Evolutionary conservation across 2,888 invertebrate species (phyloP), one percentile per base, ranked within the genome.

Genomic region (Zaprionus obscuricornis): DNA sequence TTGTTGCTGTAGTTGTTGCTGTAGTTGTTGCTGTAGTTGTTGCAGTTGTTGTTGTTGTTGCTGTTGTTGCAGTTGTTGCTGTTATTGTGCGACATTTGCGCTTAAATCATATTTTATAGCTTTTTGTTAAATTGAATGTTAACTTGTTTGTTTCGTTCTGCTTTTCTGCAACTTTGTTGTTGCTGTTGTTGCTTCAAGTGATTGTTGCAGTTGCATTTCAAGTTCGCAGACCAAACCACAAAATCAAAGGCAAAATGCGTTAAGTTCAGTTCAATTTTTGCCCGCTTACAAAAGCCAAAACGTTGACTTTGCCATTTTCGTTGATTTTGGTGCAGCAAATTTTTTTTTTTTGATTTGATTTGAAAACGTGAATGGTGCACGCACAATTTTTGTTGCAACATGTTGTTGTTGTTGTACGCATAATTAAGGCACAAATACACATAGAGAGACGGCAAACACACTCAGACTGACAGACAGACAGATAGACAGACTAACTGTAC

Each of bases 61-160:
- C 18, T 24, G 26, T 18, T 33, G 37, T 36, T 45, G 18, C 27
- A 34, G 43, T 46, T 34, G 37, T 39, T 37, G 54, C 24, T 60
- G 71, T 50, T 66, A 39, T 46, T 34, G 59, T 55, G 74, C 86
- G 86, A 84, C 86, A 79, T 79, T 84, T 84, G 70, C 69, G 84
- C 65, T 74, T 84, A 82, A 82, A 81, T 86, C 82, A 86, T 86
- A 86, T 82, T 86, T 84, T 84, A 84, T 84, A 74, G 82, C 76
- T 83, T 79, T 83, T 74, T 69, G 81, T 58, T 76, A 67, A 85
- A 85, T 86, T 81, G 74, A 81, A 85, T 84, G 86, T 76, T 76
- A 85, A 82, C 86, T 76, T 69, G 82, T 85, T 85, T 74, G 65
- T 74, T 79, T 79, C 75, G 79, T 75, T 85, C 76, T 74, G 85